These are phyloP conservation scores for Chiloscyllium plagiosum DNA, from an alignment of 2,113 vertebrate species.

Conservation along the genomic window DNA sequence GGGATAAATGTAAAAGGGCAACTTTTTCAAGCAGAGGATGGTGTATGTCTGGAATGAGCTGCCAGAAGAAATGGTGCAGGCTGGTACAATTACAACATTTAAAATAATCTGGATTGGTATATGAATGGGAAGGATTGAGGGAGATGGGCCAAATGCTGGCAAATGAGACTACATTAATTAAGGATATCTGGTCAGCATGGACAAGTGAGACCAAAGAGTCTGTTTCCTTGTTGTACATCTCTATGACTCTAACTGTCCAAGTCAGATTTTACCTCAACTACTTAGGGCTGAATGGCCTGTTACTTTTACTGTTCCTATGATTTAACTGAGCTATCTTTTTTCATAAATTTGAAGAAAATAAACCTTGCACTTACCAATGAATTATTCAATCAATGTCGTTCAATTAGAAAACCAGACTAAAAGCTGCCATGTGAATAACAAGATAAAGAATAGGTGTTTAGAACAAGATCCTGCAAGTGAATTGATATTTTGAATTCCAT, in stretches of 20 bases:
- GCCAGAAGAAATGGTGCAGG: too few relatives aligned
- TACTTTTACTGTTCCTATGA: background rate
- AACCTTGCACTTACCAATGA: background rate
- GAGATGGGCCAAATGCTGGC: too few relatives aligned
- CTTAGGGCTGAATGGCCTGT: background rate
- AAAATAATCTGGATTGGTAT: too few relatives aligned
- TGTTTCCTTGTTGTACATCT: too few relatives aligned
- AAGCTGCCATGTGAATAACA: background rate
- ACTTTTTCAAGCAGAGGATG: too few relatives aligned
- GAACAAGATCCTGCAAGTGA: background rate
- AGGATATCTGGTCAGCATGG: too few relatives aligned
- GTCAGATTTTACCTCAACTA: background rate
- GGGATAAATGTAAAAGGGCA: too few relatives aligned
- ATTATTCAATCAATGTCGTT: background rate
- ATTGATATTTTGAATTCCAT: background rate
- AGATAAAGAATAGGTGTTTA: background rate
- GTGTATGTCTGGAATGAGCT: too few relatives aligned
- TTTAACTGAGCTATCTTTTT: background rate
- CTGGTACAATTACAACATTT: too few relatives aligned
- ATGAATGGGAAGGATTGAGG: too few relatives aligned
- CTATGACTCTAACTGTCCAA: background rate
- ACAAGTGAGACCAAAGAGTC: too few relatives aligned
- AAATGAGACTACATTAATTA: too few relatives aligned
- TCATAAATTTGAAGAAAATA: background rate
- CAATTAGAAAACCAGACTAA: background rate